Conservation (phyloP, 35 echinoderm and acorn worm genomes). For the Antedon bifida region DNA sequence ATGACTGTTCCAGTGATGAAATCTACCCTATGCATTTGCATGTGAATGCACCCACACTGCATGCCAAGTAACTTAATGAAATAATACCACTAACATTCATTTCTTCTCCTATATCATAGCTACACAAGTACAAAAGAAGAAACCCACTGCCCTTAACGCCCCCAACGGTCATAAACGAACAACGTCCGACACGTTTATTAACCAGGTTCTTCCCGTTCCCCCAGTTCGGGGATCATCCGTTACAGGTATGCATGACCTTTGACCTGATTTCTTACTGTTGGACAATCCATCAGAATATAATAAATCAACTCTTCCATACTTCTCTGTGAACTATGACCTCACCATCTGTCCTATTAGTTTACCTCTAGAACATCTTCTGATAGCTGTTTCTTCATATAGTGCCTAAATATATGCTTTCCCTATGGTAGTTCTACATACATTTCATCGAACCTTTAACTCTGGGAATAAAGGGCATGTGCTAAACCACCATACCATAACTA, state of each 20-base stretch:
- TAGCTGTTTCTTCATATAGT: too few species aligned
- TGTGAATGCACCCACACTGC: background rate
- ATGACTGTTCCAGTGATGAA: background rate
- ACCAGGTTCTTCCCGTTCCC: constrained; percentile 42
- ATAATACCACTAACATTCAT: background rate
- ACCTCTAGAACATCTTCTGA: too few species aligned
- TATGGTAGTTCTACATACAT: too few species aligned
- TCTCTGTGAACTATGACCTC: too few species aligned
- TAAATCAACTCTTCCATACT: too few species aligned
- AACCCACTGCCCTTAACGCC: constrained; percentile 12
- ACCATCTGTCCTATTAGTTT: too few species aligned
- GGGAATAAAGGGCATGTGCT: too few species aligned
- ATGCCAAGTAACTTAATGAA: background rate
- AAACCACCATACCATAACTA: too few species aligned
- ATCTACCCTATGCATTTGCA: background rate
- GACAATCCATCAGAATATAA: too few species aligned
- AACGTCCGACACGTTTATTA: constrained; percentile 50
- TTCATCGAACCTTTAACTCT: too few species aligned
- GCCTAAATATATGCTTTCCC: too few species aligned
- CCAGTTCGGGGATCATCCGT: constrained; percentile 68
- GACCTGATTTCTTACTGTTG: background rate
- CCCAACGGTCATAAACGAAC: constrained; percentile 54
- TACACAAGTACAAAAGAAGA: background rate
- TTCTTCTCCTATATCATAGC: background rate
- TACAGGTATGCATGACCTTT: constrained; percentile 16